Base-by-base conservation (phyloP, 1,140 invertebrate species). In the Lasaia peninsularis region DNA sequence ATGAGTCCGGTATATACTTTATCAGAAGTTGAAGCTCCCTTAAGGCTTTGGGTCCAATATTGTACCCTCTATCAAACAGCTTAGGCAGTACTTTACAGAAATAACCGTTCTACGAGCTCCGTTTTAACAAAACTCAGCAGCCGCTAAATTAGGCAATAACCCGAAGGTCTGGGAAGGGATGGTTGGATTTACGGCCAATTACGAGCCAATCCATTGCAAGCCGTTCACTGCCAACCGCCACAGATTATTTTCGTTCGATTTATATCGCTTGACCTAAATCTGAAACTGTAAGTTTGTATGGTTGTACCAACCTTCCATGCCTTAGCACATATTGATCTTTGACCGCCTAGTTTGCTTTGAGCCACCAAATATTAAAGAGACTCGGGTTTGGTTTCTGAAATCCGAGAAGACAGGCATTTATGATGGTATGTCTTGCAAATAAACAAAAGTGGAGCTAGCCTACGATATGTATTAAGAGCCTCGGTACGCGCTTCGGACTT, bases 101-200 rank as follows among this genome's bases (percentile, higher is more conserved):
- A 44, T 44, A 44, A 21, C 44, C 44, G 44, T 48, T 48, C 44
- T 20, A 11, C 20, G 21, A 24, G 10, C 20, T 48, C 44, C 2
- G 44, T 48, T 48, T 44, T 48, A 48, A 48, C 20, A 48, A 48
- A 48, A 48, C 44, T 48, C 44, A 48, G 44, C 44, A 48, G 21
- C 20, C 44, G 44, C 44, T 48, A 24, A 48, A 48, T 48, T 48
- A 48, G 44, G 44, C 44, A 48, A 48, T 48, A 48, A 48, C 20
- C 44, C 20, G 51, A 58, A 58, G 56, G 56, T 37, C 51, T 52
- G 49, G 18, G 24, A 40, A 58, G 56, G 56, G 33, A 49, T 50
- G 31, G 56, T 21, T 31, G 34, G 32, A 37, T 58, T 58, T 58
- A 58, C 50, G 34, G 12, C 34, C 56, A 58, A 40, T 52, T 20